phyloP scores from a whole-genome alignment of 2,888 invertebrate genomes.

The Archips xylosteana region DNA sequence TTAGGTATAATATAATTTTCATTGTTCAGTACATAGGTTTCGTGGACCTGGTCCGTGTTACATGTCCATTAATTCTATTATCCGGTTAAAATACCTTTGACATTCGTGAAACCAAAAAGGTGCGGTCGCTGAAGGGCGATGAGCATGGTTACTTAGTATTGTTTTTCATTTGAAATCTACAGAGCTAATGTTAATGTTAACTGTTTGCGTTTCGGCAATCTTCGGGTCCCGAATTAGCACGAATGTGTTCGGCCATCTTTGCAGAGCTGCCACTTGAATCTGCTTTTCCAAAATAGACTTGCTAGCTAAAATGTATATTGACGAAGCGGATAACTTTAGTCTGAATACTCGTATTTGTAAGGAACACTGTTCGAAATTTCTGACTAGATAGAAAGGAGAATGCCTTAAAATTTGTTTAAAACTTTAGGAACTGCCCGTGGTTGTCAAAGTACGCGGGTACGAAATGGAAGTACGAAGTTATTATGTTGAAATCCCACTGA shows the following conservation, averaged over 20 bases:
- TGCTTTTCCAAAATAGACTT: no score
- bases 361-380: neutral
- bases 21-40: neutral
- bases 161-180: neutral
- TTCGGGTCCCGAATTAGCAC: no score
- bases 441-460: neutral
- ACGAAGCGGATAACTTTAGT: no score
- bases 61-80: constrained; percentile 34
- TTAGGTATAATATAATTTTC: neutral
- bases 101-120: constrained; percentile 41
- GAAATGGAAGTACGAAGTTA: neutral
- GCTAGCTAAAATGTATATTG: no score
- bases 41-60: constrained; percentile 7
- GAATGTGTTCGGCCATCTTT: no score
- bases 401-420: neutral
- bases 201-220: no score
- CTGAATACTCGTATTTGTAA: no score
- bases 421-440: neutral
- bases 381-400: neutral
- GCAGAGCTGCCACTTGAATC: no score
- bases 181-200: neutral
- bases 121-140: constrained; percentile 29
- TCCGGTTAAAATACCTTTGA: constrained; percentile 30
- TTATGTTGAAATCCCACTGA: neutral
- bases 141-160: constrained; percentile 20